Conservation (phyloP, 2,113 vertebrate genomes). For the Loxodonta africana region DNA sequence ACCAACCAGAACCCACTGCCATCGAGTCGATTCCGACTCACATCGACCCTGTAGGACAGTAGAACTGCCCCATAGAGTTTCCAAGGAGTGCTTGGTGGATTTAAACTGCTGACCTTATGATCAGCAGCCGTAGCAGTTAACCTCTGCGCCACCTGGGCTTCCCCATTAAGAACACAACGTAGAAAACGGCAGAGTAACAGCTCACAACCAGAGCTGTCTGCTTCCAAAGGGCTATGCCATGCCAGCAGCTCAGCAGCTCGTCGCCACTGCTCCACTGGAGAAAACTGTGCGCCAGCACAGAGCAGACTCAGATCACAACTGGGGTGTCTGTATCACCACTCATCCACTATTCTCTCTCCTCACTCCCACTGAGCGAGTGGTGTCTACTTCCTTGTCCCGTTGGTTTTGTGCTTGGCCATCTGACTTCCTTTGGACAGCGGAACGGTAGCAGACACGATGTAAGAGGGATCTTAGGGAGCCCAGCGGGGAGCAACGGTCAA, state of each 20-base stretch:
- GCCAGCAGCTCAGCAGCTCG: not conserved
- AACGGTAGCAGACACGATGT: not conserved
- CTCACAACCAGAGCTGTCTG: not conserved
- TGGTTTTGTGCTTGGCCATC: not conserved
- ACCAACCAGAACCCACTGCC: too few species aligned
- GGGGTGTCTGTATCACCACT: not conserved
- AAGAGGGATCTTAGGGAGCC: not conserved
- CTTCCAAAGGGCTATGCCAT: not conserved
- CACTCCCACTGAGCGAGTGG: not conserved
- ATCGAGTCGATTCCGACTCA: too few species aligned
- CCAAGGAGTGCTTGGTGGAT: too few species aligned
- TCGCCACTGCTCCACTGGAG: not conserved
- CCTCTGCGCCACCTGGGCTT: too few species aligned
- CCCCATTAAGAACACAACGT: too few species aligned
- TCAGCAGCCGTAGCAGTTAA: too few species aligned
- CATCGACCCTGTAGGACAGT: too few species aligned
- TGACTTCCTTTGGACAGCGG: not conserved
- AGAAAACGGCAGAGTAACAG: not conserved
- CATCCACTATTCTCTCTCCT: not conserved
- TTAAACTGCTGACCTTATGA: too few species aligned
- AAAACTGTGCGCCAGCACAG: not conserved
- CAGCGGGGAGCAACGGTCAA: too few species aligned
- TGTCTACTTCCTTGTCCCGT: not conserved
- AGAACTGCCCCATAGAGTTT: too few species aligned
- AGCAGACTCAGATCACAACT: not conserved